Base-by-base conservation (phyloP, 1,140 invertebrate genomes). In the Meloidogyne exigua region DNA sequence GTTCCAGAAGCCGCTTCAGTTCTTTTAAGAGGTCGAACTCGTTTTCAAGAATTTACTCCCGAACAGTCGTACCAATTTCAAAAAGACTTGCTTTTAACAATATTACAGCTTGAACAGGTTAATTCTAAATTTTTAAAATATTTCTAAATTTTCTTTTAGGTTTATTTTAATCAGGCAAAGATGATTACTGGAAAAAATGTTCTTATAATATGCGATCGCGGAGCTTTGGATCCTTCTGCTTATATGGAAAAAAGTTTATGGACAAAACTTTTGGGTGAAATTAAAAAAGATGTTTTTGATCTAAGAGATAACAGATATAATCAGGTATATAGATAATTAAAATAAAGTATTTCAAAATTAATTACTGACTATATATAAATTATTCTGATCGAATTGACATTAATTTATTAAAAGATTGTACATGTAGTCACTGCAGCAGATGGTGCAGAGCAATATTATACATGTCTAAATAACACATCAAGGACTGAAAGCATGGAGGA, bases 1-100 rank as follows among this genome's bases (percentile, higher is more conserved):
- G 95, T 97, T 88, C 96, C 96, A 88, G 96, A 99, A 92, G 95
- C 95, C 88, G 96, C 96, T 88, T 95, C 94, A 84, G 92, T 97
- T 87, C 91, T 98, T 86, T 92, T 87, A 92, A 96, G 94, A 90
- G 95, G 95, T 85, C 95, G 95, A 77, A 92, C 98, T 85, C 95
- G 95, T 89, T 98, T 97, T 91, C 91, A 91, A 86, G 95, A 97
- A 89, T 91, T 98, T 83, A 92, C 90, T 83, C 91, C 91, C 79
- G 91, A 93, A 87, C 92, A 96, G 91, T 94, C 92, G 67, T 92
- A 92, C 87, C 92, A 91, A 84, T 98, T 99, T 90, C 96, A 99
- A 91, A 95, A 98, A 89, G 97, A 98, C 89, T 90, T 99, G 15
- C 89, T 99, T 79, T 92, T 92, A 87, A 96, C 95, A 11, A 96